Base-by-base conservation (phyloP, 2,113 vertebrate species). In the Eretmochelys imbricata region DNA sequence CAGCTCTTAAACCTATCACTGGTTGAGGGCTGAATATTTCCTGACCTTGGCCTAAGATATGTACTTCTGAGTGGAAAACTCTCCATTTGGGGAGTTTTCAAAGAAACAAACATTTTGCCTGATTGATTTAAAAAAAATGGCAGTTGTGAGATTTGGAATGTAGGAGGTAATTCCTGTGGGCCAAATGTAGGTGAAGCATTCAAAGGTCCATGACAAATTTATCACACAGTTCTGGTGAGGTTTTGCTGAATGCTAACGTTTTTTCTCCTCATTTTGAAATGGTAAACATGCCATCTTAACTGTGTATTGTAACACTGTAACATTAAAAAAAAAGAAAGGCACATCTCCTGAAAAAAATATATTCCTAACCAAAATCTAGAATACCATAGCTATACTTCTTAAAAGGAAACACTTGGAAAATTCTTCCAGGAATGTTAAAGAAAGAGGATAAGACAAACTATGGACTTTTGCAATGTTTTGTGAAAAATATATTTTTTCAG, bases 231-330 rank as follows among this genome's bases (percentile, higher is more conserved):
- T 95, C 62, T 87, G 51, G 6, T 86, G 48, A 91, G 85, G 3
- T 89, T 95, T 85, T 91, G 9, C 9, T 53, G 75, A 90, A 81
- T 89, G n/a, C 8, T 87, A 20, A 84, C 3, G 27, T 82, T 42
- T 84, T 87, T 51, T 42, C 31, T 46, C 6, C 83, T 86, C 91
- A 11, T 85, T 93, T 82, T 90, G 57, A 96, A 92, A 78, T 57
- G 29, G 10, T 0, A 0, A 93, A 83, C 49, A 5, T 4, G 81
- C 82, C 29, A 31, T 80, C 62, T 89, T 95, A 86, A 78, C 8
- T 19, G 6, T 81, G 6, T 25, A 25, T 62, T 85, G 3, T n/a
- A 48, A 8, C 42, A 94, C 27, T 87, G 29, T 62, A 62, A 62
- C 29, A 62, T 62, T 31, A 62, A 82, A 79, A 1, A 1, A 91